Percentiles rank a stretch among this genome's conserved stretches.
Conservation (phyloP, 1,140 invertebrate genomes). For the Sycobia sp. region DNA sequence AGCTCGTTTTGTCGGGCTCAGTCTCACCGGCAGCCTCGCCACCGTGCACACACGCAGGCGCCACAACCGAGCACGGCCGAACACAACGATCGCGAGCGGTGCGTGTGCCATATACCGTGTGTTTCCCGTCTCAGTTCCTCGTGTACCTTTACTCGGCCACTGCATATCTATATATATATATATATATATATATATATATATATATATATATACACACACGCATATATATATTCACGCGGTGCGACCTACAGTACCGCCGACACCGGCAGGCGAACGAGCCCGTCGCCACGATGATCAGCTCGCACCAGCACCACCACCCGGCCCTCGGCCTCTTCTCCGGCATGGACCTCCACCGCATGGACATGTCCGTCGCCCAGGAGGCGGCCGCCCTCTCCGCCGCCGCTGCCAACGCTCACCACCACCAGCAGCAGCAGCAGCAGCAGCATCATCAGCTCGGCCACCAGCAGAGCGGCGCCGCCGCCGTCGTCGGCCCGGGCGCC, state of each 20-base stretch:
- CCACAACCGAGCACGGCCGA: no score
- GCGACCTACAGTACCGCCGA: no score
- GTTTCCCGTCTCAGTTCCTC: no score
- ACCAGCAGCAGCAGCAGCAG: slow-evolving; percentile 53
- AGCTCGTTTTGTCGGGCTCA: no score
- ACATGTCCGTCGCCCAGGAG: slow-evolving; percentile 15
- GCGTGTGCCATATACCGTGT: no score
- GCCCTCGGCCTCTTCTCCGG: slow-evolving; percentile 44
- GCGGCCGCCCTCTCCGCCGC: slow-evolving; percentile 53
- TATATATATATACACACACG: background rate
- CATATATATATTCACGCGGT: background rate
- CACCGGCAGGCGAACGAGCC: background rate
- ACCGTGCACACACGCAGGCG: no score
- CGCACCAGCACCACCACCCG: slow-evolving; percentile 42
- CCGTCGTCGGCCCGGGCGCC: background rate
- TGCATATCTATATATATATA: no score
- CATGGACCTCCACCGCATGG: slow-evolving; percentile 49
- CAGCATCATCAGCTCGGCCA: slow-evolving; percentile 54
- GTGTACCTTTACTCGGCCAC: no score
- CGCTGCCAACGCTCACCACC: slow-evolving; percentile 53
- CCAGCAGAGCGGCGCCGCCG: background rate
- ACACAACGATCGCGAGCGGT: no score
- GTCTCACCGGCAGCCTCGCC: no score
- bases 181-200: no score
- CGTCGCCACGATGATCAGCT: slow-evolving; percentile 42